Base-by-base conservation (phyloP, 2,888 invertebrate species). In the Eremobia ochroleuca region DNA sequence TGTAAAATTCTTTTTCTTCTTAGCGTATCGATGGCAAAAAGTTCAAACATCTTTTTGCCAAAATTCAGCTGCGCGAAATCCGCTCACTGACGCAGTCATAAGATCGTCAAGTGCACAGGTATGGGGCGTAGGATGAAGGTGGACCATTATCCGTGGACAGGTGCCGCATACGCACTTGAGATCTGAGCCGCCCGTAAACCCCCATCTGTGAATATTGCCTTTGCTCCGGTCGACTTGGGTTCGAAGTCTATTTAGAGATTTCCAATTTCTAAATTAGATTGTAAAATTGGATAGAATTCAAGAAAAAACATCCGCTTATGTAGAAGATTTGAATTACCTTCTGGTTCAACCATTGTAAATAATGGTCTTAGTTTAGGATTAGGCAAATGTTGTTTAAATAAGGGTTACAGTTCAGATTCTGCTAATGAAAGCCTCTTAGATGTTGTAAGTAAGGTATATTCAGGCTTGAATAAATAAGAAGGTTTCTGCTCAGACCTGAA, bases 371-470 rank as follows among this genome's bases (percentile, higher is more conserved):
- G 28, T 52, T 61, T 15, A 55, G 80, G 46, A 74, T 61, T 62
- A 43, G 6, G 21, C 25, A 66, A 73, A 69, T 61, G 52, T 73
- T 73, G 73, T 34, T 40, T 69, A 55, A 79, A 79, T 59, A 52
- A 73, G 43, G 64, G 80, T 58, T 62, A n/a, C 15, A 43, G 37
- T 81, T 69, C 15, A 70, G 66, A 58, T 80, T 69, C 37, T 43
- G 31, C 6, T 84, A 79, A 80, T 84, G 55, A 73, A 79, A 84
- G 61, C 59, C 55, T 61, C 28, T 79, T 66, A 83, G 59, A 72
- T 25, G 61, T 64, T 49, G 62, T 64, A 74, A 55, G 62, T 62
- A 67, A 34, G 73, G 34, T 58, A 43, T 13, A 43, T 15, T 4
- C 1, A 15, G 6, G 13, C 40, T 25, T 74, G 55, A 80, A 80